phyloP scores from a whole-genome alignment of 37 sponge, comb jelly and placozoan genomes.

The Chondrosia reniformis region DNA sequence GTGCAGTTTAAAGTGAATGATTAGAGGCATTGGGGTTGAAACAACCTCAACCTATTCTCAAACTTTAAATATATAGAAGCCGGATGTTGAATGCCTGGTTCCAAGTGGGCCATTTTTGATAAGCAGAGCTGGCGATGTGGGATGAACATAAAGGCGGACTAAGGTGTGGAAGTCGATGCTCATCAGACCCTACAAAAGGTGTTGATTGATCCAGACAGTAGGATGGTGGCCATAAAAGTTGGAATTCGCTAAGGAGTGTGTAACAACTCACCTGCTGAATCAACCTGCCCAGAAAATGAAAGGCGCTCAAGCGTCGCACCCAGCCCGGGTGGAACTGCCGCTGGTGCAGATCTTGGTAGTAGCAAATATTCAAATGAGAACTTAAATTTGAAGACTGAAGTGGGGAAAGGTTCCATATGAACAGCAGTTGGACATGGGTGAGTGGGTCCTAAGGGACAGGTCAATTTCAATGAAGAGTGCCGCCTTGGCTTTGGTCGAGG shows the following conservation, averaged over 20 bases:
- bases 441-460: slow-evolving; percentile 66
- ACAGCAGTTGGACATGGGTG: slow-evolving; percentile 71
- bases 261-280: slow-evolving; percentile 69
- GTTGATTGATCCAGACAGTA: slow-evolving; percentile 70
- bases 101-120: slow-evolving; percentile 75
- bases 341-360: slow-evolving; percentile 73
- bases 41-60: slow-evolving; percentile 76
- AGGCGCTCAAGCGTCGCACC: slow-evolving; percentile 60
- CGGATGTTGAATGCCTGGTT: slow-evolving; percentile 54
- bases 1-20: slow-evolving; percentile 68
- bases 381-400: slow-evolving; percentile 62
- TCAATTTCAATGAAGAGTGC: slow-evolving; percentile 39
- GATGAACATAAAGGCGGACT: slow-evolving; percentile 55
- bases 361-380: slow-evolving; percentile 76
- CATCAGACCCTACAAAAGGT: slow-evolving; percentile 71
- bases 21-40: slow-evolving; percentile 68
- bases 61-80: slow-evolving; percentile 73
- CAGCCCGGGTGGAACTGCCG: slow-evolving; percentile 59
- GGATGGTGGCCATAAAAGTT: slow-evolving; percentile 66
- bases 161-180: slow-evolving; percentile 42
- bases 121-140: slow-evolving; percentile 77
- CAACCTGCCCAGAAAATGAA: slow-evolving; percentile 64
- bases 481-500: background rate
- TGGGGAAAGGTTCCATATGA: slow-evolving; percentile 63
- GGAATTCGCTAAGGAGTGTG: slow-evolving; percentile 66